A percentile compares a stretch with the other conserved stretches of the same genome.
Conservation (phyloP, 2,113 vertebrate species). For the Dromiciops gliroides region DNA sequence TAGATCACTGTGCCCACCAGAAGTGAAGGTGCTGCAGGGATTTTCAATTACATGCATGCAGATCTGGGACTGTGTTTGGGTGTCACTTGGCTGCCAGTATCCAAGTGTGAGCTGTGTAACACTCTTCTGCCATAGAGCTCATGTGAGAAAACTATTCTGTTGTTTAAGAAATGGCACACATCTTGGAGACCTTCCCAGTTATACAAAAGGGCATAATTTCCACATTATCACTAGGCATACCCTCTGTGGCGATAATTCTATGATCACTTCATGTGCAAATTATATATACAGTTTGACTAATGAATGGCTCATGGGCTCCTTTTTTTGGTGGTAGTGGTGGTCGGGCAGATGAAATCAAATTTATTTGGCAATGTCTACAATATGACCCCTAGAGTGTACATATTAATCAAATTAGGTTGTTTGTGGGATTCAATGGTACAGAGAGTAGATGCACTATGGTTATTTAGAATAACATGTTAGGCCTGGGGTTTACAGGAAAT, state of each 20-base stretch:
- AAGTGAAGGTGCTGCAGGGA: slow-evolving; percentile 63
- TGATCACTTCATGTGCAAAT: slow-evolving; percentile 71
- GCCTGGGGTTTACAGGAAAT: too few relatives aligned
- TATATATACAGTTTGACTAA: slow-evolving; percentile 46
- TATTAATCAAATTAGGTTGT: slow-evolving; percentile 30
- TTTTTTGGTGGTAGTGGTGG: slow-evolving; percentile 22
- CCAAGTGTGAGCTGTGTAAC: slow-evolving; percentile 69
- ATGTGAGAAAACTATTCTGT: slow-evolving; percentile 74
- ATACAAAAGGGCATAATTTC: slow-evolving; percentile 76
- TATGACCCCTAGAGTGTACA: slow-evolving; percentile 41
- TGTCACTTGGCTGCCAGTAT: slow-evolving; percentile 70
- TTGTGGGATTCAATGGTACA: slow-evolving; percentile 26
- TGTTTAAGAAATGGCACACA: slow-evolving; percentile 76
- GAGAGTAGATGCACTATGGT: not conserved
- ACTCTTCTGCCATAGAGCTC: slow-evolving; percentile 69
- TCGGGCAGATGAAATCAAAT: slow-evolving; percentile 49
- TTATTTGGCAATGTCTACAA: slow-evolving; percentile 56
- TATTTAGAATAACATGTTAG: slow-evolving; percentile 22
- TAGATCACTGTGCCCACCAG: slow-evolving; percentile 29
- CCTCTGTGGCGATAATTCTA: slow-evolving; percentile 63
- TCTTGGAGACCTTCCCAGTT: slow-evolving; percentile 79
- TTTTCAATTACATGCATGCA: slow-evolving; percentile 64
- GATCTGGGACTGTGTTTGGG: slow-evolving; percentile 42
- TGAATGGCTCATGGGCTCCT: slow-evolving; percentile 18
- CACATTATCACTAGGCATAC: slow-evolving; percentile 70